Evolutionary conservation across 2,113 vertebrate species (phyloP), one percentile per base, ranked within the genome.

Genomic region (Crocuta crocuta): DNA sequence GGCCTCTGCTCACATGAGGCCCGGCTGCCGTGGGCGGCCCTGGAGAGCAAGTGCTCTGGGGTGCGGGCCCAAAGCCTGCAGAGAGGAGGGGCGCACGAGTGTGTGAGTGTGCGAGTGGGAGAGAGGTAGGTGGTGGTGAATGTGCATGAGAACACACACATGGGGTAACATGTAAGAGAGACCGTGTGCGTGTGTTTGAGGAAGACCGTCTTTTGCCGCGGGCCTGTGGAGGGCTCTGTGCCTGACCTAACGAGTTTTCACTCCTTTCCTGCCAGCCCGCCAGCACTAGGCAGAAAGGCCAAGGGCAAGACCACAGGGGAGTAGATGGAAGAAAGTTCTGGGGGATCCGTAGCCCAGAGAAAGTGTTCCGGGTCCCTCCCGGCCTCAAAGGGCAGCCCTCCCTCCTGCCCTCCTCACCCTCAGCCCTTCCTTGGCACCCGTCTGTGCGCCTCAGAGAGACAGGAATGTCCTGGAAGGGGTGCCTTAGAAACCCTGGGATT

Each of bases 1-100:
- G 73, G 71, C 35, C 35, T 93, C 92, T 73, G 39, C 68, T 53
- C 33, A 5, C 26, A 4, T 11, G 26, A n/a, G 43, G 19, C 53
- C 0, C 10, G 76, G 86, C 35, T 78, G 35, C 61, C 33, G 39
- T 4, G 26, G 61, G 74, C 9, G 83, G 43, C n/a, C 24, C 23
- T 10, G n/a, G 24, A 28, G 33, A 0, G 28, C 11, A 10, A 13
- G 50, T 7, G 24, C 45, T 7, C 45, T 23, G 85, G 26, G 1
- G 5, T 3, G 1, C 0, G 28, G 45, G 63, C 43, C 28, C 10
- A 1, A 0, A 5, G 39, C 24, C 39, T 3, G 7, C 31, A 17
- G 45, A 74, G 63, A 6, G 8, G 5, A 11, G 80, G 35, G 35
- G 21, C 11, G 17, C 16, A 24, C 31, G 70, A 11, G 23, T 8